Base-by-base conservation (phyloP, 2,888 invertebrate genomes). In the Oscheius sp. region DNA sequence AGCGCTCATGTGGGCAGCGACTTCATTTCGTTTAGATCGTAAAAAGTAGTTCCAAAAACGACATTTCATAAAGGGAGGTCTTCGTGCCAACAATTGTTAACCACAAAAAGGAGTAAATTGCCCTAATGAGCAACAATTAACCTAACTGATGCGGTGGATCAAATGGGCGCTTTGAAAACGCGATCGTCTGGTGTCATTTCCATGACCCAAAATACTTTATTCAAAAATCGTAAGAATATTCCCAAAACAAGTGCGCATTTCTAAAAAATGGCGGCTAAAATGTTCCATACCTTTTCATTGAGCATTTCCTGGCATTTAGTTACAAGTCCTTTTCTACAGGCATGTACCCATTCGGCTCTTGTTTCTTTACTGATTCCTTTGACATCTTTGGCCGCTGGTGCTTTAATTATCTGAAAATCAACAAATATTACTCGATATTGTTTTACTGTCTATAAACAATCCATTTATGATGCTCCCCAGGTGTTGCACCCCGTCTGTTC, bases 1-100 rank as follows among this genome's bases (percentile, higher is more conserved):
- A 13, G 13, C 61, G 61, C 18, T 61, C 61, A 58, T 58, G 29
- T 12, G 29, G 58, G 1, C 58, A 23, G 27, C 53, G 21, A 53
- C 25, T 53, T 21, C n/a, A 18, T 53, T 23, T 18, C 53, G n/a
- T 29, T 49, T 13, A 49, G 21, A 21, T 55, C 16, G 55, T 23
- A 55, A 21, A 55, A 55, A 55, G 55, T 35, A 55, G 21, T 25
- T 7, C n/a, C 2, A 61, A 61, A 41, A 45, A 43, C 61, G 21
- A 61, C 61, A 41, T 61, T 43, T 61, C 61, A 35, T 61, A 12
- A 13, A n/a, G 43, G 61, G 61, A 43, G 61, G 61, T 58, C 58
- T 23, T n/a, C 29, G 18, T 49, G 49, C 18, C 49, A 49, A 13
- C 58, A 27, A 58, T 58, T 58, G 58, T 23, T 27, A 29, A n/a